Evolutionary conservation across 2,888 invertebrate genomes (phyloP).

Genomic region (Steromphala cineraria): DNA sequence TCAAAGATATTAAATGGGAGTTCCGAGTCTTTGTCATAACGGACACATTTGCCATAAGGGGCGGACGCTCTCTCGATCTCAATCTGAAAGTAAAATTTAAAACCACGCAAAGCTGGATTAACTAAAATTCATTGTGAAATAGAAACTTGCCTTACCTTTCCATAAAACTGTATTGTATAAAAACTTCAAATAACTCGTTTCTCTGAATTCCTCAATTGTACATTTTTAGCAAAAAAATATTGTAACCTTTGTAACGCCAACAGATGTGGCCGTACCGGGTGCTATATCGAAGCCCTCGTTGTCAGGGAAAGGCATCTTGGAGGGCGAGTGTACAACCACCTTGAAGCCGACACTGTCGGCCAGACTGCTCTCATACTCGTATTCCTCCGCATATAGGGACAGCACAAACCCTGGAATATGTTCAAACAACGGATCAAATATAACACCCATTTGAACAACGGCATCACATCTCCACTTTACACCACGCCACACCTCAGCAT

Average conservation of each 20-base stretch:
- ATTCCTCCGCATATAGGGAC: conserved; percentile 62
- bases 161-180: too few relatives aligned
- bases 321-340: conserved; percentile 68
- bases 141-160: too few relatives aligned
- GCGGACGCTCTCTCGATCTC: neutral
- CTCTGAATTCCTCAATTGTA: too few relatives aligned
- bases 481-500: too few relatives aligned
- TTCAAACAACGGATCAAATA: too few relatives aligned
- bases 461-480: too few relatives aligned
- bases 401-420: conserved; percentile 55
- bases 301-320: conserved; percentile 67
- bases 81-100: too few relatives aligned
- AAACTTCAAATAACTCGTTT: too few relatives aligned
- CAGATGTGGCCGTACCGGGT: conserved; percentile 63
- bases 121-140: too few relatives aligned
- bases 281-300: conserved; percentile 64
- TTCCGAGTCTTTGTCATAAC: neutral
- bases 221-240: too few relatives aligned
- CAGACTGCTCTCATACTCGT: conserved; percentile 66
- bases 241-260: conserved; percentile 63
- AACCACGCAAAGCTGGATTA: too few relatives aligned
- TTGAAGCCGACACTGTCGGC: conserved; percentile 71
- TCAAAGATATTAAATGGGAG: neutral
- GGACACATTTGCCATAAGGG: neutral
- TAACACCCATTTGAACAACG: too few relatives aligned